These are phyloP conservation scores for Dasypogon diadema DNA, from an alignment of 2,888 invertebrate species.

Conservation along the genomic window DNA sequence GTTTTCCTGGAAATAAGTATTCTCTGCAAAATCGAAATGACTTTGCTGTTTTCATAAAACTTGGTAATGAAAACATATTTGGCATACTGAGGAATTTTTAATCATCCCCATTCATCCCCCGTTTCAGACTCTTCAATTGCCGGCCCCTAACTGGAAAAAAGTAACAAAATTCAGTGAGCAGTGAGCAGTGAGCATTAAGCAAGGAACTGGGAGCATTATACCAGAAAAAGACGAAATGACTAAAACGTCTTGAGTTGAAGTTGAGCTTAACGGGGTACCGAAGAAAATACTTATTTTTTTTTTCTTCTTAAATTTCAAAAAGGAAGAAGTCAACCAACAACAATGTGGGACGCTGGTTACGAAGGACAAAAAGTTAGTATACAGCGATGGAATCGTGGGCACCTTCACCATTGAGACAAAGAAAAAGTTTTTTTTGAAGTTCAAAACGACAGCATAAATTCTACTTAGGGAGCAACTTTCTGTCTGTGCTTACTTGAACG, in stretches of 20 bases:
- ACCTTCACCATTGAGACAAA: conserved; percentile 27
- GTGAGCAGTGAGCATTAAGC: too few species aligned
- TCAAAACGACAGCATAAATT: conserved; percentile 34
- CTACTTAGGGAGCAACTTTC: conserved; percentile 24
- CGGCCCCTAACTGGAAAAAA: background rate
- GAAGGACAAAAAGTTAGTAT: background rate
- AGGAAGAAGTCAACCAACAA: conserved; percentile 10
- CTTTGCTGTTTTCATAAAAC: background rate
- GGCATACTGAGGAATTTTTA: background rate
- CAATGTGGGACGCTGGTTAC: conserved; percentile 12
- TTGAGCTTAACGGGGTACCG: conserved; percentile 8
- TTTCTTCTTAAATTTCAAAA: background rate
- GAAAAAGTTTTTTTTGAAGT: conserved; percentile 21
- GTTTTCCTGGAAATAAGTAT: too few species aligned
- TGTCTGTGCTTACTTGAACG: conserved; percentile 20
- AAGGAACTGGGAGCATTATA: background rate
- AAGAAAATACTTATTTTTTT: background rate
- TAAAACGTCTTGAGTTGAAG: conserved; percentile 3
- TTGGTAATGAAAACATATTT: background rate
- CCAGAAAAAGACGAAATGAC: background rate
- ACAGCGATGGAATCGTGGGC: conserved; percentile 2
- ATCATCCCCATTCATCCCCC: background rate
- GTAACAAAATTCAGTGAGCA: background rate
- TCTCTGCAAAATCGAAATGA: background rate
- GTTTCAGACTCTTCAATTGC: background rate